Percentiles rank a stretch among this genome's conserved stretches.
These are phyloP conservation scores for Microcebus tavaratra DNA, from an alignment of 2,113 vertebrate species.

Conservation along the genomic window DNA sequence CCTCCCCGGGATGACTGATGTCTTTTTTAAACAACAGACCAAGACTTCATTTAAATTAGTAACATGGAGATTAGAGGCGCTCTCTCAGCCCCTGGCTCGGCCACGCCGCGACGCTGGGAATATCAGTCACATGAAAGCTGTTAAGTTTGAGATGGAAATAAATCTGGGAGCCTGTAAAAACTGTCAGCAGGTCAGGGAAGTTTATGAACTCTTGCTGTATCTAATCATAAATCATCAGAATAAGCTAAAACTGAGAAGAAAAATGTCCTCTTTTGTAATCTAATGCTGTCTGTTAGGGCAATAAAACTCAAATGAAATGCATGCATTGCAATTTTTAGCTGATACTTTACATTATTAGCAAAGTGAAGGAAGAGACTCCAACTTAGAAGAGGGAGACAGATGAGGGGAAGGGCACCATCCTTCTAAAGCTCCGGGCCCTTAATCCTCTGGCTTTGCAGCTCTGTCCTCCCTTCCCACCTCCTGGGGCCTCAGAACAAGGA, in stretches of 20 bases:
- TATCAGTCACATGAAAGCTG: constrained; percentile 93
- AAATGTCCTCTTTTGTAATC: constrained; percentile 92
- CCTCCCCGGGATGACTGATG: constrained; percentile 89
- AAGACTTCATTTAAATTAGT: constrained; percentile 92
- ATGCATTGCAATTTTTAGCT: constrained; percentile 90
- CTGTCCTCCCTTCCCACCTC: not conserved
- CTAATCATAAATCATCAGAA: constrained; percentile 92
- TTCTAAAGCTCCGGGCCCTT: not conserved
- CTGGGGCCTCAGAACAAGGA: not conserved
- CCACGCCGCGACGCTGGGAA: constrained; percentile 86
- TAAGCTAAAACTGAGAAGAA: constrained; percentile 91
- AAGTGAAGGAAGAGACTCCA: constrained; percentile 87
- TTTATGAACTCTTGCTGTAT: constrained; percentile 93
- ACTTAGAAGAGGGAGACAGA: constrained; percentile 86
- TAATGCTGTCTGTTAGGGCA: constrained; percentile 91
- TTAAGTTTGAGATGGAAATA: constrained; percentile 92
- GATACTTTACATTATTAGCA: constrained; percentile 90
- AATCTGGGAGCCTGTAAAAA: constrained; percentile 92
- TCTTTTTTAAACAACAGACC: constrained; percentile 91
- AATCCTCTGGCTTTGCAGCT: not conserved
- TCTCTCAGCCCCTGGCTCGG: constrained; percentile 84
- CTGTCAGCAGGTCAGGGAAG: constrained; percentile 92
- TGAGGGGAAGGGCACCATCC: constrained; percentile 70
- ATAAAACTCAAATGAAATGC: constrained; percentile 92
- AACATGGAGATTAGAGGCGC: constrained; percentile 89